A percentile compares a stretch with the other conserved stretches of the same genome.
These are phyloP conservation scores for Exaiptasia diaphana DNA, from an alignment of 64 coral and sea anemone genomes.

Conservation along the genomic window DNA sequence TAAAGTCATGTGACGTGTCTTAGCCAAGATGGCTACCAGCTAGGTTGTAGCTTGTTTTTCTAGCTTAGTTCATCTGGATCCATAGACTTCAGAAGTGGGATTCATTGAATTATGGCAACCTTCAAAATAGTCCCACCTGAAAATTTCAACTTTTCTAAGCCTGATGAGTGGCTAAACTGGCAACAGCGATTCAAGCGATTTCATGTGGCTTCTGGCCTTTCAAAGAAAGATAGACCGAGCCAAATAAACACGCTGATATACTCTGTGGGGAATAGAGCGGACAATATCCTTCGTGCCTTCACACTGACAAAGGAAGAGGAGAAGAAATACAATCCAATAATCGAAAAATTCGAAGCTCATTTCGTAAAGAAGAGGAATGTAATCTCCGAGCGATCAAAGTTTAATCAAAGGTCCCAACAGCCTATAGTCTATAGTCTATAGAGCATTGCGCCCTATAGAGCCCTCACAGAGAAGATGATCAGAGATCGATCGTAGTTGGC, in stretches of 20 bases:
- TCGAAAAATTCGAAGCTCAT: constrained; percentile 6
- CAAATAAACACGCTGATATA: constrained; percentile 48
- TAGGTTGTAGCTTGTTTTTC: neutral
- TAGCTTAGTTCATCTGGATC: neutral
- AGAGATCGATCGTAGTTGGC: constrained; percentile 21
- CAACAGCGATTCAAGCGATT: constrained; percentile 6
- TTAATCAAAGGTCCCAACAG: constrained; percentile 30
- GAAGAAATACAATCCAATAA: constrained; percentile 7
- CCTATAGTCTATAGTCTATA: neutral
- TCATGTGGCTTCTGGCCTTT: neutral
- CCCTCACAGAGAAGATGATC: constrained; percentile 34
- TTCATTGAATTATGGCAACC: neutral
- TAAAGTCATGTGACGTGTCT: neutral
- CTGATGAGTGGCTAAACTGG: constrained; percentile 21
- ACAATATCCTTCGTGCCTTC: constrained; percentile 27
- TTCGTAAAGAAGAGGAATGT: constrained; percentile 13
- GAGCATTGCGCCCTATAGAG: neutral
- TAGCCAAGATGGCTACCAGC: neutral
- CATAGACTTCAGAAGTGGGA: neutral
- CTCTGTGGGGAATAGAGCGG: constrained; percentile 36
- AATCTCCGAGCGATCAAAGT: constrained; percentile 20
- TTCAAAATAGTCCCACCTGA: neutral
- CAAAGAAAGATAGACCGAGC: neutral
- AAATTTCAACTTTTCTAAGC: constrained; percentile 10
- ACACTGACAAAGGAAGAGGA: constrained; percentile 3